Evolutionary conservation across 2,797 vertebrate genomes (phyloP), one percentile per base, ranked within the genome.

Genomic region (Pristis pectinata): DNA sequence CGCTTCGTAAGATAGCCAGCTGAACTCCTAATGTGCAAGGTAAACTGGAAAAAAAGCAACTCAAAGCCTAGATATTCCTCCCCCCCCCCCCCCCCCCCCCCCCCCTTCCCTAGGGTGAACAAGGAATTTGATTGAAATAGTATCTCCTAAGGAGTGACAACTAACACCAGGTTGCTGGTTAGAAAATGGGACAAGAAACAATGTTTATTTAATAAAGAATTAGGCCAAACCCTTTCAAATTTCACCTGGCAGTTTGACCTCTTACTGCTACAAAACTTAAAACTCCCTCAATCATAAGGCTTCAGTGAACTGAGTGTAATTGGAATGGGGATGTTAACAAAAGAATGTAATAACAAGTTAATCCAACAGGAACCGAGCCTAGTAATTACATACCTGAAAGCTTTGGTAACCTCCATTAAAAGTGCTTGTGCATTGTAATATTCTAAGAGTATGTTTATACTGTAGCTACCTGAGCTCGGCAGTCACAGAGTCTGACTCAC

Each of bases 371-470:
- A 22, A 34, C 80, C 79, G 27, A 94, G 59, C 59, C 89, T 93
- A 74, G 94, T 95, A 76, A 95, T 92, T 95, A 93, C 61, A 95
- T 85, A 94, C 83, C 89, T 92, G 87, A 91, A 91, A 91, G 87
- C 17, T 37, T 91, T 41, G 61, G 61, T 91, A 41, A 91, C n/a
- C 61, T 41, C 87, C 61, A 67, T 74, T 67, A 67, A 91, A 67
- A 67, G n/a, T 44, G n/a, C 59, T 37, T 67, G n/a, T 67, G n/a
- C 61, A 91, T 67, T 91, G 94, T 82, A 59, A 64, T 64, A 64
- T 79, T n/a, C 67, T 3, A 94, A 74, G 22, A 15, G 94, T 64
- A 37, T 37, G 30, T 94, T 41, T 94, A 79, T 56, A 79, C 59
- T 59, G 87, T 64, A 91, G 87, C 87, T 91, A 91, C 91, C 87